Base-by-base conservation (phyloP, 1,140 invertebrate species). In the Gryllus bimaculatus region DNA sequence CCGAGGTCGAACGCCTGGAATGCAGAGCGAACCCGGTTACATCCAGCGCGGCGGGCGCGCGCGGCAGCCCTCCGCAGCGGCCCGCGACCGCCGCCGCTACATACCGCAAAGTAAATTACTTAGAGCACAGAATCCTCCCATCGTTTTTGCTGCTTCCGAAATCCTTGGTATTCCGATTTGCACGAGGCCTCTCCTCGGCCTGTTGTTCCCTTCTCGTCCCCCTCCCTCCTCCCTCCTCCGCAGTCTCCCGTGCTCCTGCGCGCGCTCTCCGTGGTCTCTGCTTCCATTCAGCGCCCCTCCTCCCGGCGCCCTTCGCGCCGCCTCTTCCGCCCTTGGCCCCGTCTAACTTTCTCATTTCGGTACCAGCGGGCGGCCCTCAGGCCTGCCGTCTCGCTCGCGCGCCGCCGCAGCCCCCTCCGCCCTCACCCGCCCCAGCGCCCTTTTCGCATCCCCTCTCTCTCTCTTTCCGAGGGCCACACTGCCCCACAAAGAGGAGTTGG, bases 51-150 rank as follows among this genome's bases (percentile, higher is more conserved):
- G 26, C n/a, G n/a, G n/a, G n/a, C n/a, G n/a, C n/a, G 26, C 26
- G 26, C 26, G 10, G 54, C 54, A 2, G 2, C 18, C 54, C 7
- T 2, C 54, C 54, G 54, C 54, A 39, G 26, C 26, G 26, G 26
- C 1, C 26, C 26, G n/a, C n/a, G 26, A 39, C 54, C 10, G 18
- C 49, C 54, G 54, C 54, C 54, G 54, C 18, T 66, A 66, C 54
- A 66, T 66, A 66, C n/a, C 54, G 54, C 54, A 66, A 66, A 66
- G 54, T 66, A 66, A 66, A 66, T 66, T 66, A 66, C 54, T 66
- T 66, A 66, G 10, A 66, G 54, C 54, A 0, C 2, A 10, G 54
- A 66, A 66, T 66, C 54, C 54, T 66, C 54, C 54, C 26, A 13
- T 66, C 10, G 54, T 66, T 66, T 66, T 66, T 66, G 54, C 54